These are phyloP conservation scores for Ericerus pela DNA, from an alignment of 1,140 invertebrate genomes.

Conservation along the genomic window DNA sequence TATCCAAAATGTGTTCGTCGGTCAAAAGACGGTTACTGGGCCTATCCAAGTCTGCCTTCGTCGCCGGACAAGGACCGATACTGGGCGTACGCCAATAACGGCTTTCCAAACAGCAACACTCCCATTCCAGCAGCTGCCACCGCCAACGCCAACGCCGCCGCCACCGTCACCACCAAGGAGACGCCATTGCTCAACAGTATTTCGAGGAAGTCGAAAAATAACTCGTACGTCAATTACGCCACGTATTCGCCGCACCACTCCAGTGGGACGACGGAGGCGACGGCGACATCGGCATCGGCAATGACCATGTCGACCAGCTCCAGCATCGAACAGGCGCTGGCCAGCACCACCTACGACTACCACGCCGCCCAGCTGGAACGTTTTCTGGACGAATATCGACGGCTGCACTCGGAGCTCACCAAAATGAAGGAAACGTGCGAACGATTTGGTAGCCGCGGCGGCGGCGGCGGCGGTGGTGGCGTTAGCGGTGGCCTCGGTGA, in stretches of 20 bases:
- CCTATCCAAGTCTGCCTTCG: constrained; percentile 28
- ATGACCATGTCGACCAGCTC: constrained; percentile 19
- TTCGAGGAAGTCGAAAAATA: background rate
- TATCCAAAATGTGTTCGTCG: background rate
- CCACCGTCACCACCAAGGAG: constrained; percentile 22
- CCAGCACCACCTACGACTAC: constrained; percentile 44
- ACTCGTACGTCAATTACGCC: constrained; percentile 7
- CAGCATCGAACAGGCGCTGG: constrained; percentile 20
- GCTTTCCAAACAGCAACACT: background rate
- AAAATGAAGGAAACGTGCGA: constrained; percentile 59
- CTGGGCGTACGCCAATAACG: constrained; percentile 1
- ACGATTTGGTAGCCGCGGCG: constrained; percentile 3
- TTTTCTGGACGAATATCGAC: constrained; percentile 53
- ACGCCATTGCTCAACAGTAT: constrained; percentile 4
- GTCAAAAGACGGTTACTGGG: background rate
- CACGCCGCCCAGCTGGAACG: constrained; percentile 56
- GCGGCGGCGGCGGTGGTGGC: background rate
- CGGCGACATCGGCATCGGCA: background rate
- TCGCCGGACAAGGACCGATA: constrained; percentile 25
- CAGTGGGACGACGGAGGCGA: background rate
- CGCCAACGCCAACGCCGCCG: constrained; percentile 21
- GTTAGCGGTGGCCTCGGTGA: background rate
- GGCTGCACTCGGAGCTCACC: constrained; percentile 47
- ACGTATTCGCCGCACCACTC: background rate
- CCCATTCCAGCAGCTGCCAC: constrained; percentile 3